Percentiles rank a stretch among this genome's conserved stretches.
phyloP scores from a whole-genome alignment of 2,113 vertebrate species.

The Callochromis pleurospilus region DNA sequence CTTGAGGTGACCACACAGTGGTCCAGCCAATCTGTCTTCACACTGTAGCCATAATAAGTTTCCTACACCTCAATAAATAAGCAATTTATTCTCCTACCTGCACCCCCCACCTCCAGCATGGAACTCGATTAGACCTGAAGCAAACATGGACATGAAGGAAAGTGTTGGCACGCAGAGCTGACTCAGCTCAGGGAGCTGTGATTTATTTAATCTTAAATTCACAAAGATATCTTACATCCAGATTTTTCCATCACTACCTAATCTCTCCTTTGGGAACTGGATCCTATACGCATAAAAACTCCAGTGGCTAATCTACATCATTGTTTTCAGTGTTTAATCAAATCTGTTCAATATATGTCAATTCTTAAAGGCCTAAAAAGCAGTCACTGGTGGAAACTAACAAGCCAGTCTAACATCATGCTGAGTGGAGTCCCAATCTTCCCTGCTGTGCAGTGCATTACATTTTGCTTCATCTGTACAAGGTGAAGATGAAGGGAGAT shows the following conservation, averaged over 20 bases:
- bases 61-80: conserved; percentile 53
- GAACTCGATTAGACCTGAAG: conserved; percentile 27
- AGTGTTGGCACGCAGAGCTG: not conserved
- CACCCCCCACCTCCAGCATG: not conserved
- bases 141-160: not conserved
- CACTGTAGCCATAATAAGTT: conserved; percentile 42
- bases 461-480: not conserved
- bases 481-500: not conserved
- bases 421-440: not conserved
- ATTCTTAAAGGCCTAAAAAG: not conserved
- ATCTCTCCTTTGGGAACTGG: not conserved
- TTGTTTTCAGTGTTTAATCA: not conserved
- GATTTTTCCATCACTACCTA: not conserved
- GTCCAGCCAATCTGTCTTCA: conserved; percentile 36
- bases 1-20: conserved; percentile 30
- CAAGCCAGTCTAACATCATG: not conserved
- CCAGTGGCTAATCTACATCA: not conserved
- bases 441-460: not conserved
- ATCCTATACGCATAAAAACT: not conserved
- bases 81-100: conserved; percentile 43
- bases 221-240: not conserved
- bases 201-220: conserved; percentile 5
- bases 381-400: not conserved
- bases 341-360: not conserved
- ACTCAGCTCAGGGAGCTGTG: not conserved